Evolutionary conservation across 2,797 vertebrate genomes (phyloP).

Genomic region (Chlorospingus semifuscus): DNA sequence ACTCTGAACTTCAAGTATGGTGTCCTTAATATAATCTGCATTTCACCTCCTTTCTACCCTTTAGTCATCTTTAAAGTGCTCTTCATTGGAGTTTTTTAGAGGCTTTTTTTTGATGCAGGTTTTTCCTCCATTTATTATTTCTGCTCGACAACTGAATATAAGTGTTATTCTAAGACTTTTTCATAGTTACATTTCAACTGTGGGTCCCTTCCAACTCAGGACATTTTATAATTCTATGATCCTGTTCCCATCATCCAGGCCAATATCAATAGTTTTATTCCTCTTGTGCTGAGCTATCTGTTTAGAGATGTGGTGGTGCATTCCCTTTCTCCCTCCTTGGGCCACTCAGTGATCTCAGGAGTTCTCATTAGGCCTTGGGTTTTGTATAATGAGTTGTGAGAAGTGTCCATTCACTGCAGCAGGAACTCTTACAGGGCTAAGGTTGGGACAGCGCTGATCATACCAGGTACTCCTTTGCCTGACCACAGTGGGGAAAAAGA

Average conservation of each 20-base stretch:
- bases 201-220: neutral
- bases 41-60: neutral
- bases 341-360: accelerated
- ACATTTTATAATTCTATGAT: neutral
- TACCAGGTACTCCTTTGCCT: neutral
- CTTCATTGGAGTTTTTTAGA: neutral
- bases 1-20: neutral
- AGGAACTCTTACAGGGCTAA: neutral
- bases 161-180: neutral
- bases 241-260: neutral
- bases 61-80: neutral
- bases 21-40: neutral
- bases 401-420: neutral
- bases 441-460: neutral
- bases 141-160: neutral
- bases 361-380: neutral
- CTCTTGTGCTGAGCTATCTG: neutral
- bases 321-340: neutral
- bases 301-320: neutral
- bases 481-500: neutral
- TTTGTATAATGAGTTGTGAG: neutral
- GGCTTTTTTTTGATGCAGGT: neutral
- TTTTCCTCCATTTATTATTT: neutral
- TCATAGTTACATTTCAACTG: neutral
- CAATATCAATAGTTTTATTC: neutral